Percentiles rank a stretch among this genome's conserved stretches.
Evolutionary conservation across 2,888 invertebrate genomes (phyloP).

Genomic region (Drosophila limbata): DNA sequence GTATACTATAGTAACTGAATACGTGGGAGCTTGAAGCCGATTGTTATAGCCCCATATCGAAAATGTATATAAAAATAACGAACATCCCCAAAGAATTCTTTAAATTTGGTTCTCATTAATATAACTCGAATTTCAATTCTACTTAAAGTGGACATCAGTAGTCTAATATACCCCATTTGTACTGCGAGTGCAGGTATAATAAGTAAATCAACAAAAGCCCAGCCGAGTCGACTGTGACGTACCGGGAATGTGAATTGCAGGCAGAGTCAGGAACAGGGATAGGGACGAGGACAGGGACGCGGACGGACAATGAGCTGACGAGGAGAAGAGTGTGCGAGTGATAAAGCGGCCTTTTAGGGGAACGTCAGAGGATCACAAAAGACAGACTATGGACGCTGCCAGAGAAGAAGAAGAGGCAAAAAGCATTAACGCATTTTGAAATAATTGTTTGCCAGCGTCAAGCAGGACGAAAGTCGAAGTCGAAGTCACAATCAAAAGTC

Average conservation of each 20-base stretch:
- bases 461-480: slow-evolving; percentile 10
- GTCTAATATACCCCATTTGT: slow-evolving; percentile 5
- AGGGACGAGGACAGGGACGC: background rate
- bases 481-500: slow-evolving; percentile 3
- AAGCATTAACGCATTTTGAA: slow-evolving; percentile 63
- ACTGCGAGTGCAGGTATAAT: background rate
- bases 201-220: slow-evolving; percentile 55
- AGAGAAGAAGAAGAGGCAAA: slow-evolving; percentile 21
- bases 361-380: slow-evolving; percentile 67
- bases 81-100: background rate
- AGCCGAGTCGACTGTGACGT: slow-evolving; percentile 70
- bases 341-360: slow-evolving; percentile 58
- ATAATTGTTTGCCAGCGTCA: slow-evolving; percentile 50
- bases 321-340: slow-evolving; percentile 32
- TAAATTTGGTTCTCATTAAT: too few species aligned
- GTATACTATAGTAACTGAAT: background rate
- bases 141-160: background rate
- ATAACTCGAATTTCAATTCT: background rate
- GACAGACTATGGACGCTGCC: slow-evolving; percentile 15
- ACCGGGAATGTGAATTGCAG: slow-evolving; percentile 59
- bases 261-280: slow-evolving; percentile 21
- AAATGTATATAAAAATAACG: background rate
- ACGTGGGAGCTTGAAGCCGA: background rate
- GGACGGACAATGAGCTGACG: slow-evolving; percentile 19
- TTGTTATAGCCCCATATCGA: background rate